A percentile compares a stretch with the other conserved stretches of the same genome.
Conservation (phyloP, 2,888 invertebrate genomes). For the Ditula angustiorana region DNA sequence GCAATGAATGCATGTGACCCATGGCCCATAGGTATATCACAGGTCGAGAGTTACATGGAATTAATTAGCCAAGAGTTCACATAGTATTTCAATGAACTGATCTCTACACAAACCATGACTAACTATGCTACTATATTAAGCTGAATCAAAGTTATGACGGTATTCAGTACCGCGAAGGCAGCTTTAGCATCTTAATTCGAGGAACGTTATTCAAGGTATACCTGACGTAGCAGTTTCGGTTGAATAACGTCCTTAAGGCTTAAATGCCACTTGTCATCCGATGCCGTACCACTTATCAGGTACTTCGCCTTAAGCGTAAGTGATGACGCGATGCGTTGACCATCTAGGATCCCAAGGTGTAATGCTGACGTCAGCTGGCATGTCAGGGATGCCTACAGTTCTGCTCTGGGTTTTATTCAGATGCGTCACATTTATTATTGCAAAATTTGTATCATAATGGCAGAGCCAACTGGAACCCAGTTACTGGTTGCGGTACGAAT, state of each 20-base stretch:
- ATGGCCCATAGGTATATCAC: too few species aligned
- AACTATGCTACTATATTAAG: too few species aligned
- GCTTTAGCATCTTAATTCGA: background rate
- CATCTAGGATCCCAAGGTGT: conserved; percentile 2
- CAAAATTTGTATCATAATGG: background rate
- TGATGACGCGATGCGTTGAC: conserved; percentile 1
- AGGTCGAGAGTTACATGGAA: too few species aligned
- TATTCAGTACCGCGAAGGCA: background rate
- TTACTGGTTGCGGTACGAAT: too few species aligned
- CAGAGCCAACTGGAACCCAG: too few species aligned
- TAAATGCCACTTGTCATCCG: conserved; percentile 20
- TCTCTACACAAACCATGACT: too few species aligned
- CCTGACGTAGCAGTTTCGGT: background rate
- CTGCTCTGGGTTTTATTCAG: background rate
- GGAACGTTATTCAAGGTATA: too few species aligned
- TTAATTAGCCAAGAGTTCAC: too few species aligned
- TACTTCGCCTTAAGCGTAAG: conserved; percentile 17
- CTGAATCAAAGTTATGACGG: background rate
- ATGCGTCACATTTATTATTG: background rate
- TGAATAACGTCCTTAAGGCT: conserved; percentile 6
- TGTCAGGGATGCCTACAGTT: background rate
- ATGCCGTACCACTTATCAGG: conserved; percentile 4
- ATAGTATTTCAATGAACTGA: too few species aligned
- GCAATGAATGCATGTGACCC: too few species aligned
- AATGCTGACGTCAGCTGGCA: conserved; percentile 15